Evolutionary conservation across 2,113 vertebrate genomes (phyloP).

Genomic region (Apteryx owenii): DNA sequence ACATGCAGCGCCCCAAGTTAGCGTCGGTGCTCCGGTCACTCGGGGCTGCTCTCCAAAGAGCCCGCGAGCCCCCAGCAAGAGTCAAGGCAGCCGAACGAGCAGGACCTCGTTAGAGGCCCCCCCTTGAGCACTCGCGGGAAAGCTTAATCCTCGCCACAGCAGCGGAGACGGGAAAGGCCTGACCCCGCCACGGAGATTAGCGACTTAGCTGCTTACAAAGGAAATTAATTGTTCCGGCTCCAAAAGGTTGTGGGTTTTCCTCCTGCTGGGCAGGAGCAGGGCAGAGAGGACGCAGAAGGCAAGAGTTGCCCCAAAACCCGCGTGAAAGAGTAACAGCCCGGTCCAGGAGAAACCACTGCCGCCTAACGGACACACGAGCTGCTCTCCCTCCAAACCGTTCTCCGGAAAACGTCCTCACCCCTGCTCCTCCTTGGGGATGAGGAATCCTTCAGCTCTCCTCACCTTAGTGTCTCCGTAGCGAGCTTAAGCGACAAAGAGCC

Average conservation of each 20-base stretch:
- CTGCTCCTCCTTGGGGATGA: no score
- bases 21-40: no score
- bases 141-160: not conserved
- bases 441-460: not conserved
- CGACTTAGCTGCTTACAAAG: not conserved
- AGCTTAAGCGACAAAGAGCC: fast-evolving
- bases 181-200: not conserved
- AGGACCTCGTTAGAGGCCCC: not conserved
- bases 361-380: no score
- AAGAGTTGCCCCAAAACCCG: not conserved
- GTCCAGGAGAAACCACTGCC: no score
- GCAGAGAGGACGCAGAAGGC: not conserved
- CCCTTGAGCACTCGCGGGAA: not conserved
- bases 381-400: no score
- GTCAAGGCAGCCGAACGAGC: not conserved
- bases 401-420: no score
- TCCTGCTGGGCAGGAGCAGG: fast-evolving
- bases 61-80: not conserved
- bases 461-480: fast-evolving
- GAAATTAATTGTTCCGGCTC: not conserved
- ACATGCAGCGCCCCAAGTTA: no score
- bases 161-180: not conserved
- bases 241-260: not conserved
- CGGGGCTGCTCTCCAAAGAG: not conserved
- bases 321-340: no score